phyloP scores from a whole-genome alignment of 2,888 invertebrate species.

The Notodonta ziczac region DNA sequence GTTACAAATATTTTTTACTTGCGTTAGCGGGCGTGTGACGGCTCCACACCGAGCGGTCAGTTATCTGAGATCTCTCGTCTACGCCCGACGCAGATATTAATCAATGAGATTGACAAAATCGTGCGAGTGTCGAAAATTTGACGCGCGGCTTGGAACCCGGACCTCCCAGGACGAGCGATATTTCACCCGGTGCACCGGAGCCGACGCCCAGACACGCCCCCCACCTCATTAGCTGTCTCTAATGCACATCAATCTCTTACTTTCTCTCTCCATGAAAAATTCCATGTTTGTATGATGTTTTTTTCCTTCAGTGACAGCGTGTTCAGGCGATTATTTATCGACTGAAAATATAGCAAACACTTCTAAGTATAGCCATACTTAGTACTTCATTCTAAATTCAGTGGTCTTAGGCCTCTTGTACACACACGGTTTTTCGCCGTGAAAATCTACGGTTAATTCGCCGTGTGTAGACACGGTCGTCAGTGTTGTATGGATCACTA shows the following conservation, averaged over 20 bases:
- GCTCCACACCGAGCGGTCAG: slow-evolving; percentile 43
- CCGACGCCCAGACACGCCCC: slow-evolving; percentile 70
- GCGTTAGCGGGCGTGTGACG: slow-evolving; percentile 40
- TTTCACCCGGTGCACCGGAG: slow-evolving; percentile 68
- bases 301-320: slow-evolving; percentile 28
- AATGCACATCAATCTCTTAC: slow-evolving; percentile 74
- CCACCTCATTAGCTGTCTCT: slow-evolving; percentile 76
- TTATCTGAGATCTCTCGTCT: slow-evolving; percentile 67
- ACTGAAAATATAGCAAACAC: neutral
- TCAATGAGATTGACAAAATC: slow-evolving; percentile 80
- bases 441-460: too few species aligned
- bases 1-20: slow-evolving; percentile 44
- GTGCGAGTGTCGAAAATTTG: slow-evolving; percentile 81
- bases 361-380: too few species aligned
- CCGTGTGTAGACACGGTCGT: too few species aligned
- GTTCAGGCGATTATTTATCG: slow-evolving; percentile 13
- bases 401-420: too few species aligned
- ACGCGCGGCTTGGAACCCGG: slow-evolving; percentile 63
- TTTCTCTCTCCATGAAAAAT: slow-evolving; percentile 51
- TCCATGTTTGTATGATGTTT: slow-evolving; percentile 31
- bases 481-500: too few species aligned
- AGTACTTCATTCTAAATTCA: neutral
- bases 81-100: slow-evolving; percentile 69
- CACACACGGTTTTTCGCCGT: too few species aligned
- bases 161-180: slow-evolving; percentile 81